Conservation (phyloP, 2,888 invertebrate genomes). For the Arctia plantaginis region DNA sequence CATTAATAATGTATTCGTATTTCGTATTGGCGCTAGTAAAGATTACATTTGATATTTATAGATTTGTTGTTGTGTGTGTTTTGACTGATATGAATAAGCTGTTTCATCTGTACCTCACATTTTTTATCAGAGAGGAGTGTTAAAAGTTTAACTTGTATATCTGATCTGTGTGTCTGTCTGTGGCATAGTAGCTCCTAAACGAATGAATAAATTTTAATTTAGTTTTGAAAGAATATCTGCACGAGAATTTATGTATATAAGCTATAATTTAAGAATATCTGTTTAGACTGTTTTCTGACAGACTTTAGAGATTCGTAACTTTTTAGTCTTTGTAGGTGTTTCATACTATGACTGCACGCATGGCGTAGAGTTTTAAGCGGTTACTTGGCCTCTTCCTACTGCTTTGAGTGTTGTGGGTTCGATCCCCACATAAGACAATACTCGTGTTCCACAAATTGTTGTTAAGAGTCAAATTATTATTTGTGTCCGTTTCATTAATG, state of each 20-base stretch:
- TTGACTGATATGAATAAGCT: neutral
- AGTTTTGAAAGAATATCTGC: neutral
- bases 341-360: too few species aligned
- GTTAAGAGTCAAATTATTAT: too few species aligned
- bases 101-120: neutral
- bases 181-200: neutral
- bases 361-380: too few species aligned
- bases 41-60: neutral
- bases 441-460: too few species aligned
- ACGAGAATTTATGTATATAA: neutral
- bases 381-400: too few species aligned
- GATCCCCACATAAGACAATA: too few species aligned
- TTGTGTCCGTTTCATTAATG: too few species aligned
- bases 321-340: too few species aligned
- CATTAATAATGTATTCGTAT: conserved; percentile 44
- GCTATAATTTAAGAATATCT: neutral
- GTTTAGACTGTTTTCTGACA: neutral
- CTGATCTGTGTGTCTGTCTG: neutral
- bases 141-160: neutral
- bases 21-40: conserved; percentile 10
- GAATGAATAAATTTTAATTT: neutral
- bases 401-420: too few species aligned
- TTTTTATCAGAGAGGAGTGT: neutral
- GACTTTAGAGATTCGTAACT: neutral
- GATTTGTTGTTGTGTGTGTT: conserved; percentile 8